These are phyloP conservation scores for Apocheima hispidaria DNA, from an alignment of 2,888 invertebrate genomes.

Conservation along the genomic window DNA sequence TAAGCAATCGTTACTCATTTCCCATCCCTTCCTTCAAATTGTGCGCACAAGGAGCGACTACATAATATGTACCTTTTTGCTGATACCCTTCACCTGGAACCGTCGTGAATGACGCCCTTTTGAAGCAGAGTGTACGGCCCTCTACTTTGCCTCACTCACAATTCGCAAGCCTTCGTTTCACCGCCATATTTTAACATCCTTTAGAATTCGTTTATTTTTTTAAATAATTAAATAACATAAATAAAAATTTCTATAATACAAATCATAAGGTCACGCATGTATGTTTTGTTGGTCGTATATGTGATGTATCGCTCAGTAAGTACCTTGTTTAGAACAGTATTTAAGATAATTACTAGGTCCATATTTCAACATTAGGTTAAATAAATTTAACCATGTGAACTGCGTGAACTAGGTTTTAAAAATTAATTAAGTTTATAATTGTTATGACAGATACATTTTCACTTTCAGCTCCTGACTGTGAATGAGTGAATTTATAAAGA, in stretches of 20 bases:
- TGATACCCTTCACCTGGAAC: slow-evolving; percentile 55
- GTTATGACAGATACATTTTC: slow-evolving; percentile 43
- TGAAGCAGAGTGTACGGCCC: slow-evolving; percentile 50
- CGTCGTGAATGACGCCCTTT: slow-evolving; percentile 56
- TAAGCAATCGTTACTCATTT: slow-evolving; percentile 79
- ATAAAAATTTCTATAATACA: slow-evolving; percentile 21
- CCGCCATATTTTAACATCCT: slow-evolving; percentile 28
- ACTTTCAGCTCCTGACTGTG: slow-evolving; percentile 43
- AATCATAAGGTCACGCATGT: slow-evolving; percentile 36
- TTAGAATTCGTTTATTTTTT: slow-evolving; percentile 25
- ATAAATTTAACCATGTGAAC: neutral
- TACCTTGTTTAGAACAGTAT: slow-evolving; percentile 19
- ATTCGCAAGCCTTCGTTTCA: slow-evolving; percentile 47
- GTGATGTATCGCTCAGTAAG: slow-evolving; percentile 33
- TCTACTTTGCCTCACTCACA: slow-evolving; percentile 37
- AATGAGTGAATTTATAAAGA: slow-evolving; percentile 31
- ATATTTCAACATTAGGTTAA: no score
- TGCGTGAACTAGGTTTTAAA: slow-evolving; percentile 8
- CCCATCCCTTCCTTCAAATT: slow-evolving; percentile 70
- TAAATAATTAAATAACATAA: slow-evolving; percentile 22
- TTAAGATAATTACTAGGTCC: slow-evolving; percentile 4
- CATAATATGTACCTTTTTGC: slow-evolving; percentile 70
- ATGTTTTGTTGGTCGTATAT: slow-evolving; percentile 41
- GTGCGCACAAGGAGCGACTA: slow-evolving; percentile 53
- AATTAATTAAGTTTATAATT: slow-evolving; percentile 38